Percentiles rank a stretch among this genome's conserved stretches.
Evolutionary conservation across 1,140 invertebrate species (phyloP).

Genomic region (Trachelipus rathkii): DNA sequence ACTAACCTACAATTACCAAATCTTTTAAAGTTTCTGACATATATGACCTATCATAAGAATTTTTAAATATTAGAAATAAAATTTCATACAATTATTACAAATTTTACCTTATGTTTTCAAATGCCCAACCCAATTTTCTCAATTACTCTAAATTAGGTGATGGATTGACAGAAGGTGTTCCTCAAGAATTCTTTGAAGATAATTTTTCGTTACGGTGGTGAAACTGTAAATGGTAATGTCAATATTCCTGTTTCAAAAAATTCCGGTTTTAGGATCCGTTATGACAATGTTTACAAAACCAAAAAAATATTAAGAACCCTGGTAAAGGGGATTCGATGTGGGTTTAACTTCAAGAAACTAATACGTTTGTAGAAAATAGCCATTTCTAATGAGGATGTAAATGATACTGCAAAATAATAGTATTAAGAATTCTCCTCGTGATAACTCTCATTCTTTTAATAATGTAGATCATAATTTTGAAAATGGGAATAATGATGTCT

Average conservation of each 20-base stretch:
- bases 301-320: not conserved
- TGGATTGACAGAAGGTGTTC: conserved; percentile 29
- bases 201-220: not conserved
- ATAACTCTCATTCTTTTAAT: not conserved
- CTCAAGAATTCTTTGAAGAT: not conserved
- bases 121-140: too few relatives aligned
- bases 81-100: too few relatives aligned
- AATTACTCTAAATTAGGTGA: too few relatives aligned
- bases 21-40: too few relatives aligned
- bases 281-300: not conserved
- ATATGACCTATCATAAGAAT: too few relatives aligned
- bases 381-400: too few relatives aligned
- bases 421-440: not conserved
- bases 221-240: not conserved
- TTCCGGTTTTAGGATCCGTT: not conserved
- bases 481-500: not conserved
- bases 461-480: not conserved
- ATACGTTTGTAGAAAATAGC: not conserved
- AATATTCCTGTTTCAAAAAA: not conserved
- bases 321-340: not conserved
- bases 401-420: too few relatives aligned
- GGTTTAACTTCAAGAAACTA: not conserved
- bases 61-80: too few relatives aligned
- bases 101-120: too few relatives aligned
- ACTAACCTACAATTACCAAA: too few relatives aligned